Percentiles rank a stretch among this genome's conserved stretches.
These are phyloP conservation scores for Polyommatus iphigenia DNA, from an alignment of 2,888 invertebrate genomes.

Conservation along the genomic window DNA sequence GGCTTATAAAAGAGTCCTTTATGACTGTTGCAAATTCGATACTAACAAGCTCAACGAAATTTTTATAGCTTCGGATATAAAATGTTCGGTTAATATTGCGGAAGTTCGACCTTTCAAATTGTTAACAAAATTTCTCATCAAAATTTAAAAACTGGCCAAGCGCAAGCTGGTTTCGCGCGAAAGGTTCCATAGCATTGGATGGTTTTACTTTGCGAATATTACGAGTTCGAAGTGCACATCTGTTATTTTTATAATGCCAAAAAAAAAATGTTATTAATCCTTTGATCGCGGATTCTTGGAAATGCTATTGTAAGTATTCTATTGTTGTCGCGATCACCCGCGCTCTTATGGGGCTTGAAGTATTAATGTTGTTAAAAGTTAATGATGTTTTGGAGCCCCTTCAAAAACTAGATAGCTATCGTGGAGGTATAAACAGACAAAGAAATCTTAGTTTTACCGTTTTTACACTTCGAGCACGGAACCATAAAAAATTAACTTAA, in stretches of 20 bases:
- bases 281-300: too few relatives aligned
- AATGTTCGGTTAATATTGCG: not conserved
- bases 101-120: not conserved
- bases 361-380: too few relatives aligned
- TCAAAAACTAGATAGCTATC: too few relatives aligned
- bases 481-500: not conserved
- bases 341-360: too few relatives aligned
- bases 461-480: not conserved
- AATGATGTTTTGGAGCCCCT: too few relatives aligned
- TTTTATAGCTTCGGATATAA: conserved; percentile 12
- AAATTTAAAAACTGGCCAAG: not conserved
- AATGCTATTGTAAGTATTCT: too few relatives aligned
- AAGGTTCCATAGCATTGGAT: not conserved
- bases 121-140: not conserved
- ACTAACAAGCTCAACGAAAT: not conserved
- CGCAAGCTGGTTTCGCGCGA: not conserved
- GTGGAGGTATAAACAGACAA: too few relatives aligned
- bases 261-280: too few relatives aligned
- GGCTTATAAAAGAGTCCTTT: not conserved
- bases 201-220: not conserved
- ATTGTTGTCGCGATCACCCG: too few relatives aligned
- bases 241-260: too few relatives aligned
- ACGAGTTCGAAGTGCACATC: not conserved
- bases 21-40: conserved; percentile 5
- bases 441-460: too few relatives aligned